phyloP scores from a whole-genome alignment of 64 coral and sea anemone genomes.

The Anthopleura sola region DNA sequence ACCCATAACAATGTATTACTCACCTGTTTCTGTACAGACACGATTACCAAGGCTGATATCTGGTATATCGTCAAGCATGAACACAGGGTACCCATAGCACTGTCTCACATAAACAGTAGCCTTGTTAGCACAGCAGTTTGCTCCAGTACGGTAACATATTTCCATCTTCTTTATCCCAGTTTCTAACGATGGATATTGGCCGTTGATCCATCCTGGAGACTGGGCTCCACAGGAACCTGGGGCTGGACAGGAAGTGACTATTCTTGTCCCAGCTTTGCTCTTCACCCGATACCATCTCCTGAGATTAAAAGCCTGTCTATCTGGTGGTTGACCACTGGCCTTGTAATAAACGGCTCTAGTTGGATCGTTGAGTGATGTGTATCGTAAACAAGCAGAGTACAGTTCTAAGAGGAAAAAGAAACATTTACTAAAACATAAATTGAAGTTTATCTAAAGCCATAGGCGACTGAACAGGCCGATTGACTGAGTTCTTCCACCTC shows the following conservation, averaged over 20 bases:
- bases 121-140: constrained; percentile 14
- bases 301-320: neutral
- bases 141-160: constrained; percentile 29
- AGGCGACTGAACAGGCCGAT: no score
- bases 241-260: constrained; percentile 20
- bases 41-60: neutral
- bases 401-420: neutral
- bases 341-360: neutral
- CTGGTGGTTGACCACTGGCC: neutral
- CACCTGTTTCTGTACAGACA: constrained; percentile 7
- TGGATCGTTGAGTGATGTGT: neutral
- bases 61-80: constrained; percentile 4
- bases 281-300: constrained; percentile 29
- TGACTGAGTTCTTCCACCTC: no score
- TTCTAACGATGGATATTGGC: constrained; percentile 20
- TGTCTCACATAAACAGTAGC: constrained; percentile 34
- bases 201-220: constrained; percentile 38
- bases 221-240: constrained; percentile 24
- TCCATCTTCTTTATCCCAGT: constrained; percentile 9
- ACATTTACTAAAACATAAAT: neutral
- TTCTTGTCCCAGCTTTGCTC: neutral
- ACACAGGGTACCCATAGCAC: constrained; percentile 44
- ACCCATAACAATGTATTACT: neutral
- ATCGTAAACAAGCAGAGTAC: neutral
- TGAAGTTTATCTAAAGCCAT: no score